Evolutionary conservation across 2,797 vertebrate genomes (phyloP), one percentile per base, ranked within the genome.

Genomic region (Centroberyx gerrardi): DNA sequence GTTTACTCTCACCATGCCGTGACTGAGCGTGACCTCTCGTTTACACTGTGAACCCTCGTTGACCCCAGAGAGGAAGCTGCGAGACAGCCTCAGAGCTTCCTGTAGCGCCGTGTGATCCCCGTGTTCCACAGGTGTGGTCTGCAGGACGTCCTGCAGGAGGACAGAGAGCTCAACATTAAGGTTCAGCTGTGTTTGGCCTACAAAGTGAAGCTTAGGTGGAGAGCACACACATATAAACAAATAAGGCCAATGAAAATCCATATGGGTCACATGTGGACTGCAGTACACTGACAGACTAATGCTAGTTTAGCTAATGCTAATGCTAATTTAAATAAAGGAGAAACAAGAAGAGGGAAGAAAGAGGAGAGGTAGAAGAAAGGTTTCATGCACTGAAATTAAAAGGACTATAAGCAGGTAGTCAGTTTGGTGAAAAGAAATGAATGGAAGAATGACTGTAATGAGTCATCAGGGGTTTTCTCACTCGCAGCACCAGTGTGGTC

Each of bases 61-160:
- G 81, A 95, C 77, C 6, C 94, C 94, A 8, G 93, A 94, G 36
- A 96, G 91, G 84, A 96, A 96, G 74, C 94, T 90, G 48, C 91
- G 92, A 0, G 95, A 95, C 64, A 95, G 76, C 62, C 94, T 92
- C 14, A 96, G 85, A 0, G 87, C 88, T 84, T 95, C 95, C 74
- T 95, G 91, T 22, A 96, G 79, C 0, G 74, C 22, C 0, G 29
- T 0, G 48, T 81, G 71, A 49, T 96, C 95, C 0, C 29, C 27
- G 55, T 96, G 94, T 14, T 89, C 82, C 7, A 0, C 46, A 1
- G 95, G 95, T 0, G 94, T 95, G 42, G 92, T 88, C 61, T 93
- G 94, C 76, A 94, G 73, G 44, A 96, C 88, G 38, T 96, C 95
- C 95, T 96, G 27, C 17, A 29, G 28, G 28, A 52, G 60, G 52